phyloP scores from a whole-genome alignment of 2,888 invertebrate species.

The Cryptus armator region DNA sequence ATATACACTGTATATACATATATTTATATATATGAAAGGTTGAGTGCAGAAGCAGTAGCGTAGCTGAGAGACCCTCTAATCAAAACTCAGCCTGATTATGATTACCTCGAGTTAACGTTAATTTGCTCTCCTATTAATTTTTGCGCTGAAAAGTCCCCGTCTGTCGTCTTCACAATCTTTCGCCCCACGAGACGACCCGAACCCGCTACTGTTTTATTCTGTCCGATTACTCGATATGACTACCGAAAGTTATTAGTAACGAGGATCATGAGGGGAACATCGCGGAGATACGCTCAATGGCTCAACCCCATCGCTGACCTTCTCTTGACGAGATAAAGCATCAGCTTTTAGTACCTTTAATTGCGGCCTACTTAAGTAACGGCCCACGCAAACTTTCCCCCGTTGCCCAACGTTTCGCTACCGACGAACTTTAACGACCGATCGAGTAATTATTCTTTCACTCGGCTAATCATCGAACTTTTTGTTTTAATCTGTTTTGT shows the following conservation, averaged over 20 bases:
- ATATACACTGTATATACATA: neutral
- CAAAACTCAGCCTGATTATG: conserved; percentile 72
- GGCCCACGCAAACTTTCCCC: conserved; percentile 32
- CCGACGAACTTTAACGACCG: conserved; percentile 29
- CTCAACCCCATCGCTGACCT: conserved; percentile 6
- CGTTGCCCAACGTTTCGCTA: neutral
- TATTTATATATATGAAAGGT: neutral
- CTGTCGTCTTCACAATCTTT: conserved; percentile 2
- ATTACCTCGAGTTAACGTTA: conserved; percentile 68
- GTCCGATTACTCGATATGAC: conserved; percentile 27
- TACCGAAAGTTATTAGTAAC: neutral
- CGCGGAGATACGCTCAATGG: neutral
- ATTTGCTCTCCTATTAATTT: conserved; percentile 60
- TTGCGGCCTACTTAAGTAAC: conserved; percentile 31
- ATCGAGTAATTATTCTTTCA: conserved; percentile 54
- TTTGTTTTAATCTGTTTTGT: conserved; percentile 41
- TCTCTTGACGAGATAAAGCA: neutral
- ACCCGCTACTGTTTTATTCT: neutral
- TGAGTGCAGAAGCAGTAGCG: conserved; percentile 5
- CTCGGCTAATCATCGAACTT: conserved; percentile 58
- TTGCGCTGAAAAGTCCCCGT: conserved; percentile 22
- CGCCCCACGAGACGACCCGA: conserved; percentile 22
- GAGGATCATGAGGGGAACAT: neutral
- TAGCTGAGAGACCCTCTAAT: conserved; percentile 63
- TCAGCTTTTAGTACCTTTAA: conserved; percentile 25